These are phyloP conservation scores for Leucophenga maculata DNA, from an alignment of 2,888 invertebrate genomes.

Conservation along the genomic window DNA sequence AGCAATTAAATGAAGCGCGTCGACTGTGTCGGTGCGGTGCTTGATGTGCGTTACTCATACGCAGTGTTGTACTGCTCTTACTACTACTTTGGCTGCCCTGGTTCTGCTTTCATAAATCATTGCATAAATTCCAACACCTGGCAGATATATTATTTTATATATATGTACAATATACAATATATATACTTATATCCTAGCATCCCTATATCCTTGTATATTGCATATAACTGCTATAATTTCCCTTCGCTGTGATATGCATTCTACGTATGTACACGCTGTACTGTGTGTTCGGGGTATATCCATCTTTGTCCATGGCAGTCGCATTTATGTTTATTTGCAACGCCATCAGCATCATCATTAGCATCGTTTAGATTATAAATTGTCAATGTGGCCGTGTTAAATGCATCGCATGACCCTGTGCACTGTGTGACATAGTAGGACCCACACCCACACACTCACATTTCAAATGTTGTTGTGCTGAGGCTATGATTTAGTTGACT, in stretches of 20 bases:
- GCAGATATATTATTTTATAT: not conserved
- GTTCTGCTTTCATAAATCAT: not conserved
- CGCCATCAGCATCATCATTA: constrained; percentile 10
- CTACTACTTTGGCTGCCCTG: too few species aligned
- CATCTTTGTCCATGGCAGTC: not conserved
- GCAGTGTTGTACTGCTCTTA: not conserved
- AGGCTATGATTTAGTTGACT: not conserved
- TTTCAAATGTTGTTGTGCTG: not conserved
- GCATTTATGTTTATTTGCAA: constrained; percentile 8
- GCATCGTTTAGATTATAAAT: constrained; percentile 6
- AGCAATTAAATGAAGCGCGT: constrained; percentile 7
- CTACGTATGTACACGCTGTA: not conserved
- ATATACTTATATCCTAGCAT: not conserved
- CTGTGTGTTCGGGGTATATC: not conserved
- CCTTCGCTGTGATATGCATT: not conserved
- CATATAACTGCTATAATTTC: constrained; percentile 1
- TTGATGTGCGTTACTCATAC: constrained; percentile 3
- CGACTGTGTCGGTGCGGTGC: not conserved
- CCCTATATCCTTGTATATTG: not conserved
- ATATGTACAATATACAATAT: not conserved
- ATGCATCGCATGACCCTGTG: not conserved
- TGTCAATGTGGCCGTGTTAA: not conserved
- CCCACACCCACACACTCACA: not conserved
- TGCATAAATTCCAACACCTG: constrained; percentile 10
- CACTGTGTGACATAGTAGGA: not conserved